Evolutionary conservation across 2,888 invertebrate species (phyloP).

Genomic region (Amiota mariae): DNA sequence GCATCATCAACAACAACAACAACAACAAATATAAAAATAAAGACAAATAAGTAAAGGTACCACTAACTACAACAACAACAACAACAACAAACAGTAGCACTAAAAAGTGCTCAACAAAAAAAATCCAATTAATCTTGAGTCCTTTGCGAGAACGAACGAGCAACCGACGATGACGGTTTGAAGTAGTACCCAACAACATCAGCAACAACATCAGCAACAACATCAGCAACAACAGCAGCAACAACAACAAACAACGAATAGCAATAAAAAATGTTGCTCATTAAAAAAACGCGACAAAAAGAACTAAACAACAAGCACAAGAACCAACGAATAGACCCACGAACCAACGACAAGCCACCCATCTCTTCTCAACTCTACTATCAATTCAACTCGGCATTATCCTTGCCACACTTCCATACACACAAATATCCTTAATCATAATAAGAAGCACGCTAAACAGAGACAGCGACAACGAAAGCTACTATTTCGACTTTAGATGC

Average conservation of each 20-base stretch:
- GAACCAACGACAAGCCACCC: slow-evolving; percentile 37
- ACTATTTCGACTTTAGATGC: neutral
- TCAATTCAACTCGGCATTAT: too few species aligned
- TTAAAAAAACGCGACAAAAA: slow-evolving; percentile 35
- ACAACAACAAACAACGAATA: slow-evolving; percentile 51
- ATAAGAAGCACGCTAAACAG: slow-evolving; percentile 67
- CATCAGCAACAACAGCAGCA: slow-evolving; percentile 49
- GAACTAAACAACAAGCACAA: slow-evolving; percentile 43
- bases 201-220: slow-evolving; percentile 34
- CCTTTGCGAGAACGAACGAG: slow-evolving; percentile 42
- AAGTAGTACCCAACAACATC: slow-evolving; percentile 22
- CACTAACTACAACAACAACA: neutral
- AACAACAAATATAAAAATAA: slow-evolving; percentile 44
- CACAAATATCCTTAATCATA: slow-evolving; percentile 64
- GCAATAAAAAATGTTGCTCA: slow-evolving; percentile 34
- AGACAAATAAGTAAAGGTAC: slow-evolving; percentile 19
- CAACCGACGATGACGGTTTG: slow-evolving; percentile 12
- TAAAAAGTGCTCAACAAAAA: slow-evolving; percentile 42
- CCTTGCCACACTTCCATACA: too few species aligned
- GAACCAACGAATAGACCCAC: slow-evolving; percentile 56
- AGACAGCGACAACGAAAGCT: slow-evolving; percentile 54
- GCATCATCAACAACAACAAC: slow-evolving; percentile 46
- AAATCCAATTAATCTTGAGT: slow-evolving; percentile 65
- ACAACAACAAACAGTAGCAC: slow-evolving; percentile 21
- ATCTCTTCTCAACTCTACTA: too few species aligned